Percentiles rank a stretch among this genome's conserved stretches.
Evolutionary conservation across 2,888 invertebrate genomes (phyloP).

Genomic region (Ornithoptera alexandrae): DNA sequence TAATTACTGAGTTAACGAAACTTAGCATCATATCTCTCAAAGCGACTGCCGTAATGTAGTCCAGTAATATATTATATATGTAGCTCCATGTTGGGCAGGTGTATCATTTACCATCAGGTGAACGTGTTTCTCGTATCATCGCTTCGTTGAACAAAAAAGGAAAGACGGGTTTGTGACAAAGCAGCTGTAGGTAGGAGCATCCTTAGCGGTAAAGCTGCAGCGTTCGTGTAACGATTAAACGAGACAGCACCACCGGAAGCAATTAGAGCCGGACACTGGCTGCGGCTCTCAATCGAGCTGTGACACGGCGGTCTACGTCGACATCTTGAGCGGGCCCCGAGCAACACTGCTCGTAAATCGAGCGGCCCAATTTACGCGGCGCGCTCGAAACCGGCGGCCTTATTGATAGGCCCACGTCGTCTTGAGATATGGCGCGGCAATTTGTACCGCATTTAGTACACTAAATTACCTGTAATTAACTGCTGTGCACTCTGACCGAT

Average conservation of each 20-base stretch:
- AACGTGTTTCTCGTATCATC: too few relatives aligned
- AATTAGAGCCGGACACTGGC: constrained; percentile 26
- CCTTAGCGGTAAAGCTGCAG: too few relatives aligned
- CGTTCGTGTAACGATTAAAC: constrained; percentile 19
- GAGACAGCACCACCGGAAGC: constrained; percentile 24
- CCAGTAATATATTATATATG: too few relatives aligned
- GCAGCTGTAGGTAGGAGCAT: too few relatives aligned
- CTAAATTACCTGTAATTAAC: constrained; percentile 48
- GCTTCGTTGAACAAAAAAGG: too few relatives aligned
- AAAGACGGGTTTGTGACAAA: too few relatives aligned
- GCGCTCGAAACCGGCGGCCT: constrained; percentile 38
- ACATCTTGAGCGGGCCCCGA: constrained; percentile 33
- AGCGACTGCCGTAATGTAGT: too few relatives aligned
- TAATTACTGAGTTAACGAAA: too few relatives aligned
- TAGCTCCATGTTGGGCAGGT: too few relatives aligned
- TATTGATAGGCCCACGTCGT: constrained; percentile 74
- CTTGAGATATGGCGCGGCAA: constrained; percentile 63
- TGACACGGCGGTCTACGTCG: constrained; percentile 32
- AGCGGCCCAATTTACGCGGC: constrained; percentile 41
- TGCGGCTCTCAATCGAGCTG: constrained; percentile 35
- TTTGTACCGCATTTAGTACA: constrained; percentile 46
- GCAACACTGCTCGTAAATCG: constrained; percentile 40
- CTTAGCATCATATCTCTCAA: too few relatives aligned
- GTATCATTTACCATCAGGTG: too few relatives aligned
- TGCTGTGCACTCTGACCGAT: constrained; percentile 31